These are phyloP conservation scores for Tiaroga cobitis DNA, from an alignment of 2,797 vertebrate genomes.

Conservation along the genomic window DNA sequence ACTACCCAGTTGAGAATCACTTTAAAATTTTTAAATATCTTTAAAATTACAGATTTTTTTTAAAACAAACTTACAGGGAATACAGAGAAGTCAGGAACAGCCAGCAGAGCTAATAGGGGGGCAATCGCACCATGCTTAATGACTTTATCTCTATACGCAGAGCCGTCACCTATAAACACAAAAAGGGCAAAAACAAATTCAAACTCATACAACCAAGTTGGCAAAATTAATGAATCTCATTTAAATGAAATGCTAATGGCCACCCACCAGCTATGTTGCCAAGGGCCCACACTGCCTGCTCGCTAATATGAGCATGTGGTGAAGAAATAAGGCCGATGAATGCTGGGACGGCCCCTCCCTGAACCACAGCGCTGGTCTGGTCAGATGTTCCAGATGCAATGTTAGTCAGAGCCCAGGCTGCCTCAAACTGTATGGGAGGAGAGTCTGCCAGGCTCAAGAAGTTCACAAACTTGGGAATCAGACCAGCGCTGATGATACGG, in stretches of 20 bases:
- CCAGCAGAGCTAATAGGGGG: constrained; percentile 86
- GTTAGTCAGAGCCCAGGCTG: constrained; percentile 97
- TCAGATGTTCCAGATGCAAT: constrained; percentile 94
- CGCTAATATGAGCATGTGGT: constrained; percentile 92
- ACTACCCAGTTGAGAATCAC: neutral
- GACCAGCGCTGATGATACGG: constrained; percentile 87
- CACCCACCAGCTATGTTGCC: constrained; percentile 95
- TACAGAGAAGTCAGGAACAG: constrained; percentile 86
- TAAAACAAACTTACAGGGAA: constrained; percentile 82
- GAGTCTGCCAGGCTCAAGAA: constrained; percentile 85
- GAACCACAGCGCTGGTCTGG: constrained; percentile 94
- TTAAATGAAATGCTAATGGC: neutral
- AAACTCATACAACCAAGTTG: too few relatives aligned
- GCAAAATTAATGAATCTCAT: neutral
- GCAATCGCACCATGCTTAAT: constrained; percentile 93
- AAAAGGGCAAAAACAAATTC: neutral
- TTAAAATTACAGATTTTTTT: too few relatives aligned
- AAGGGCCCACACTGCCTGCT: constrained; percentile 96
- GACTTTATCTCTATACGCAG: constrained; percentile 88
- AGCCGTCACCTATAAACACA: constrained; percentile 87
- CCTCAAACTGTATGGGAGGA: constrained; percentile 94
- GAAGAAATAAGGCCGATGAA: constrained; percentile 89
- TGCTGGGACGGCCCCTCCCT: constrained; percentile 90
- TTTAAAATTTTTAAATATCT: neutral
- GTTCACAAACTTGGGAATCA: constrained; percentile 90